phyloP scores from a whole-genome alignment of 2,797 vertebrate genomes.

The Gobio occitaniae region DNA sequence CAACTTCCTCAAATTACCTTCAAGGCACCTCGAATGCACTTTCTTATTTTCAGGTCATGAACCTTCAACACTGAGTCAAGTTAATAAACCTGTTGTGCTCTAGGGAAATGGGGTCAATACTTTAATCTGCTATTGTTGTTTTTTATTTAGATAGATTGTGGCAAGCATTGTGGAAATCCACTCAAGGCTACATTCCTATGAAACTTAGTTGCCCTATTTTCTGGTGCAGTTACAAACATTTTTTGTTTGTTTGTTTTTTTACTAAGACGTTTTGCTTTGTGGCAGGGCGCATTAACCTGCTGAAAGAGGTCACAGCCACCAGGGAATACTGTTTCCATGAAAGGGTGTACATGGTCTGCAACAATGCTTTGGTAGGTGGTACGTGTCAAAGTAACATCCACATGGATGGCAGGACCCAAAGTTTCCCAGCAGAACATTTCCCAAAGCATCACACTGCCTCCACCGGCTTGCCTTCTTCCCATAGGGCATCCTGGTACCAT shows the following conservation, averaged over 20 bases:
- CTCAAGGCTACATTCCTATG: neutral
- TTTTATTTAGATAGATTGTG: constrained; percentile 14
- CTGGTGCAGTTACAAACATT: neutral
- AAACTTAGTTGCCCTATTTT: neutral
- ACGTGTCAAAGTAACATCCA: no score
- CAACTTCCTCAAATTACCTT: constrained; percentile 38
- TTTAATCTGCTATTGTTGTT: constrained; percentile 22
- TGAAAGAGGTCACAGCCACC: no score
- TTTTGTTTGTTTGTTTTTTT: neutral
- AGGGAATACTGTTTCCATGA: no score
- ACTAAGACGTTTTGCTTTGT: neutral
- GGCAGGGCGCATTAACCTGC: no score
- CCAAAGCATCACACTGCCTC: no score
- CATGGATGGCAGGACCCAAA: no score
- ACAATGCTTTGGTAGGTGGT: no score
- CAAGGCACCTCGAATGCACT: constrained; percentile 31
- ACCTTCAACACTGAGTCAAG: constrained; percentile 33
- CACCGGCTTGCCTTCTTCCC: no score
- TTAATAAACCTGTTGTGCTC: constrained; percentile 43
- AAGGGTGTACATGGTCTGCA: no score
- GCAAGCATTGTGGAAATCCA: constrained; percentile 1
- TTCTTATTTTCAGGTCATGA: constrained; percentile 49
- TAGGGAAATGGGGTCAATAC: constrained; percentile 10
- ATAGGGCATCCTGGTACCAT: no score
- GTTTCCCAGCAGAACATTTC: no score